These are phyloP conservation scores for Chelonia mydas DNA, from an alignment of 2,797 vertebrate species.

Conservation along the genomic window DNA sequence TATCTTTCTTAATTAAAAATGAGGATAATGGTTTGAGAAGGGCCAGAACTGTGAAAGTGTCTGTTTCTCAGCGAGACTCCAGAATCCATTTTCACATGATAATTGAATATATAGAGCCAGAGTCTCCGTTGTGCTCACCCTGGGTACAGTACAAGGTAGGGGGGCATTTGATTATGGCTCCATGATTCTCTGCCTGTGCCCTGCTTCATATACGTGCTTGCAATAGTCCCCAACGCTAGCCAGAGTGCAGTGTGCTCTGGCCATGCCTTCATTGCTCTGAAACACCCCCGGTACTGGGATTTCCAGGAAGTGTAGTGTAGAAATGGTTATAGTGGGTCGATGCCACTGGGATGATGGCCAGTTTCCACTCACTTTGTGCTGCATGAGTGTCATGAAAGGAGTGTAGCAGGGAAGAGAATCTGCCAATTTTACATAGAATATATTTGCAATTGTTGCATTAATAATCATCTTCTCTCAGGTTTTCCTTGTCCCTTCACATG, in stretches of 20 bases:
- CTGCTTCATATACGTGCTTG: rapidly evolving
- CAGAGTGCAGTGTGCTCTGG: neutral
- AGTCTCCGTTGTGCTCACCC: neutral
- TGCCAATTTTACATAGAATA: rapidly evolving
- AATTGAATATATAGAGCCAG: rapidly evolving
- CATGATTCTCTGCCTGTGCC: neutral
- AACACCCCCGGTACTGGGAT: rapidly evolving
- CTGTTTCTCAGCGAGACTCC: neutral
- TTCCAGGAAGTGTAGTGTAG: neutral
- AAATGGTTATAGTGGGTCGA: neutral
- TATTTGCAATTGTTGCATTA: neutral
- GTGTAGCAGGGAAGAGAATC: neutral
- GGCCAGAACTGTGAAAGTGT: neutral
- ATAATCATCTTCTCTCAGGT: rapidly evolving
- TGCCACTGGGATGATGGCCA: neutral
- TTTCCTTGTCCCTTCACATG: neutral
- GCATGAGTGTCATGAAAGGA: neutral
- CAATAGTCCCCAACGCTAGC: neutral
- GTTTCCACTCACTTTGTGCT: neutral
- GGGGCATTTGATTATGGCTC: neutral
- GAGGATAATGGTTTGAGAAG: neutral
- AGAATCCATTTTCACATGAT: rapidly evolving
- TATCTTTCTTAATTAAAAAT: neutral
- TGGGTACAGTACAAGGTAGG: neutral
- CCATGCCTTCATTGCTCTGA: rapidly evolving